These are phyloP conservation scores for Apis dorsata DNA, from an alignment of 1,140 invertebrate genomes.

Conservation along the genomic window DNA sequence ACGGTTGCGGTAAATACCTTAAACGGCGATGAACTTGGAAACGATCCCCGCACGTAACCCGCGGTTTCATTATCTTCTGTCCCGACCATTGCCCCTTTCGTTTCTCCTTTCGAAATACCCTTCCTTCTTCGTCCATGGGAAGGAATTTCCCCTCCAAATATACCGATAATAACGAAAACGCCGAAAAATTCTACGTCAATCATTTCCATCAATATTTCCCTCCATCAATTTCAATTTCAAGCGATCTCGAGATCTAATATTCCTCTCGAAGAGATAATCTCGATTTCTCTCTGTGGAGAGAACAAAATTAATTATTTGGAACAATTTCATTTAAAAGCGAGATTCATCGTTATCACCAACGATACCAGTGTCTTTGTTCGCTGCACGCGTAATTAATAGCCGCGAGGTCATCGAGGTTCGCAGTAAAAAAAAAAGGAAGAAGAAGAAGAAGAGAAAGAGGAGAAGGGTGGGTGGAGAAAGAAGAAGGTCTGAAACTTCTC, in stretches of 20 bases:
- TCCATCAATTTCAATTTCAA: neutral
- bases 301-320: too few relatives aligned
- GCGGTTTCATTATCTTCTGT: slow-evolving; percentile 54
- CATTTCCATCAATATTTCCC: neutral
- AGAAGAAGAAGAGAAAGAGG: neutral
- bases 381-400: slow-evolving; percentile 9
- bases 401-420: neutral
- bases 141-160: slow-evolving; percentile 12
- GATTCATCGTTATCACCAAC: neutral
- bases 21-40: slow-evolving; percentile 55
- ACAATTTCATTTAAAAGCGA: neutral
- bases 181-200: neutral
- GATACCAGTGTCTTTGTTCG: neutral
- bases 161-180: neutral
- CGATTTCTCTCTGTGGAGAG: too few relatives aligned
- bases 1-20: slow-evolving; percentile 61
- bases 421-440: neutral
- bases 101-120: neutral
- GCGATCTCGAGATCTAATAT: too few relatives aligned
- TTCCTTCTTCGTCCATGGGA: neutral
- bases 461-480: neutral
- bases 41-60: slow-evolving; percentile 51
- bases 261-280: too few relatives aligned
- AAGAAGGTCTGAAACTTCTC: slow-evolving; percentile 19
- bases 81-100: slow-evolving; percentile 9